These are phyloP conservation scores for Capromys pilorides DNA, from an alignment of 2,797 vertebrate species.

Conservation along the genomic window DNA sequence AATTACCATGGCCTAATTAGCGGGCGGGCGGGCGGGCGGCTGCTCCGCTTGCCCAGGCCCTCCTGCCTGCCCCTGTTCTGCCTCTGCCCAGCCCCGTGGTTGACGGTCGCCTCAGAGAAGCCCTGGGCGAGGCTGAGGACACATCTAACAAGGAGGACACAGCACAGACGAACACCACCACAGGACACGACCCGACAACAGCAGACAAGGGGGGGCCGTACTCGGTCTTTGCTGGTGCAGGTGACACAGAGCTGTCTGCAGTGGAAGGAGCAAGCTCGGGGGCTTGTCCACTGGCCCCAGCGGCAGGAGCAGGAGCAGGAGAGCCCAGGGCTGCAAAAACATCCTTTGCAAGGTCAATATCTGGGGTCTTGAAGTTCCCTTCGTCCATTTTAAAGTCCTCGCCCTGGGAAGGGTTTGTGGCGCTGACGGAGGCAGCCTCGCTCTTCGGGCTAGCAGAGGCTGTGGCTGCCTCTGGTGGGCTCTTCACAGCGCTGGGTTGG, in stretches of 20 bases:
- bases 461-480: constrained; percentile 86
- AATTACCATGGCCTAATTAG: constrained; percentile 70
- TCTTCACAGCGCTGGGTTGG: constrained; percentile 85
- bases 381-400: constrained; percentile 96
- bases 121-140: constrained; percentile 76
- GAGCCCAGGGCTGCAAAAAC: constrained; percentile 94
- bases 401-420: constrained; percentile 88
- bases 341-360: constrained; percentile 95
- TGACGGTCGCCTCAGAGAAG: constrained; percentile 68
- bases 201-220: constrained; percentile 94
- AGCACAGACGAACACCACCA: constrained; percentile 86
- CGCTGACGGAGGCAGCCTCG: constrained; percentile 87
- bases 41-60: not conserved
- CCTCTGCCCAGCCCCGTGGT: constrained; percentile 56
- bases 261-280: constrained; percentile 86
- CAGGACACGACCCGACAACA: constrained; percentile 79
- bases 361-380: constrained; percentile 94
- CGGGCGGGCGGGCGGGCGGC: not conserved
- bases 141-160: constrained; percentile 84
- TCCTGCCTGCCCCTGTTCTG: not conserved
- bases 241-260: constrained; percentile 88
- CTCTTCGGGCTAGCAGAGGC: constrained; percentile 90
- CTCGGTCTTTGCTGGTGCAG: constrained; percentile 95
- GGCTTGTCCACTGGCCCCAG: constrained; percentile 86
- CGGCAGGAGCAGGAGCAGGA: constrained; percentile 86